Evolutionary conservation across 1,140 invertebrate genomes (phyloP).

Genomic region (Teleopsis dalmanni): DNA sequence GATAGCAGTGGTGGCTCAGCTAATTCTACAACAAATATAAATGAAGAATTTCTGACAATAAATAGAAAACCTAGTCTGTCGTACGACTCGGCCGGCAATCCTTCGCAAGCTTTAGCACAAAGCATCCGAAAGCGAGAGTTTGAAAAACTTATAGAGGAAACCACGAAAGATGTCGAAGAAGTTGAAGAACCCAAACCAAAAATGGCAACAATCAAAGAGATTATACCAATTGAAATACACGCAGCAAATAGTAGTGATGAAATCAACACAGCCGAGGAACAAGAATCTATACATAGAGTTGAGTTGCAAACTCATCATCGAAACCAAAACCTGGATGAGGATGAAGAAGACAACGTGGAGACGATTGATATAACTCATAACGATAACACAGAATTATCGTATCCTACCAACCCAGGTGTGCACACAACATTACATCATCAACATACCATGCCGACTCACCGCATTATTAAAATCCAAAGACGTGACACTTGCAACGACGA

Average conservation of each 20-base stretch:
- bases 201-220: conserved; percentile 18
- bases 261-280: neutral
- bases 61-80: conserved; percentile 20
- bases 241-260: conserved; percentile 15
- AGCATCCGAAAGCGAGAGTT: conserved; percentile 25
- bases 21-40: conserved; percentile 19
- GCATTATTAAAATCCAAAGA: conserved; percentile 35
- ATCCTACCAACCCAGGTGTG: neutral
- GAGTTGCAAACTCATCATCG: conserved; percentile 2
- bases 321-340: conserved; percentile 19
- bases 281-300: conserved; percentile 1
- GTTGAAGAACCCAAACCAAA: conserved; percentile 36
- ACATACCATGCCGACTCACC: conserved; percentile 26
- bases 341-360: conserved; percentile 14
- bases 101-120: neutral
- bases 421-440: conserved; percentile 15
- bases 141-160: conserved; percentile 41
- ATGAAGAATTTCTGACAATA: conserved; percentile 28
- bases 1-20: conserved; percentile 10
- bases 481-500: conserved; percentile 21
- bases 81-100: conserved; percentile 3
- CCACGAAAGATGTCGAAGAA: conserved; percentile 42
- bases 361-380: conserved; percentile 2
- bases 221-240: conserved; percentile 20
- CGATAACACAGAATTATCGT: conserved; percentile 8